phyloP scores from a whole-genome alignment of 2,797 vertebrate species.

The Gymnothorax javanicus region DNA sequence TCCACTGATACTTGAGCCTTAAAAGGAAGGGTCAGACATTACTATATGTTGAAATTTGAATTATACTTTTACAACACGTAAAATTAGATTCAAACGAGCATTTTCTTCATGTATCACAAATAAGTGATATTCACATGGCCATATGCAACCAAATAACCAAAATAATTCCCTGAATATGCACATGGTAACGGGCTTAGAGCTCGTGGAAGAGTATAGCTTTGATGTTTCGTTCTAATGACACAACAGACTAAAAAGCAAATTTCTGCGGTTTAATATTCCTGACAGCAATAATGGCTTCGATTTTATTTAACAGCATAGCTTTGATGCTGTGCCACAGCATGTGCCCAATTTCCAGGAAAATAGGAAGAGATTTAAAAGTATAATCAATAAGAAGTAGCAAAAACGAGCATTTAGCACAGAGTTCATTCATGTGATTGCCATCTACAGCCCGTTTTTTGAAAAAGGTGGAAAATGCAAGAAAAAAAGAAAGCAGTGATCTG shows the following conservation, averaged over 20 bases:
- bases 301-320: no score
- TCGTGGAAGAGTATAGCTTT: background rate
- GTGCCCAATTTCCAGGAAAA: background rate
- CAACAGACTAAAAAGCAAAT: background rate
- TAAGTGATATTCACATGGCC: background rate
- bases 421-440: conserved; percentile 55
- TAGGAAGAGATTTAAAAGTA: conserved; percentile 43
- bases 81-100: background rate
- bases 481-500: no score
- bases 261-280: background rate
- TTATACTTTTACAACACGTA: background rate
- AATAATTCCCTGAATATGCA: background rate
- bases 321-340: background rate
- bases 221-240: background rate
- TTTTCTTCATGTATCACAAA: background rate
- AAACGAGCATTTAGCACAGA: conserved; percentile 50
- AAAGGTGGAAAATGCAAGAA: no score
- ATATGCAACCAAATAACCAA: background rate
- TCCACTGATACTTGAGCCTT: background rate
- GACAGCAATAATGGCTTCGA: background rate
- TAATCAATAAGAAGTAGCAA: conserved; percentile 54
- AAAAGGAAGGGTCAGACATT: background rate
- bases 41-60: background rate
- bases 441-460: conserved; percentile 55
- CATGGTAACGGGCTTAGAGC: no score